Evolutionary conservation across 2,888 invertebrate species (phyloP), one percentile per base, ranked within the genome.

Genomic region (Cremastobaeus sp.): DNA sequence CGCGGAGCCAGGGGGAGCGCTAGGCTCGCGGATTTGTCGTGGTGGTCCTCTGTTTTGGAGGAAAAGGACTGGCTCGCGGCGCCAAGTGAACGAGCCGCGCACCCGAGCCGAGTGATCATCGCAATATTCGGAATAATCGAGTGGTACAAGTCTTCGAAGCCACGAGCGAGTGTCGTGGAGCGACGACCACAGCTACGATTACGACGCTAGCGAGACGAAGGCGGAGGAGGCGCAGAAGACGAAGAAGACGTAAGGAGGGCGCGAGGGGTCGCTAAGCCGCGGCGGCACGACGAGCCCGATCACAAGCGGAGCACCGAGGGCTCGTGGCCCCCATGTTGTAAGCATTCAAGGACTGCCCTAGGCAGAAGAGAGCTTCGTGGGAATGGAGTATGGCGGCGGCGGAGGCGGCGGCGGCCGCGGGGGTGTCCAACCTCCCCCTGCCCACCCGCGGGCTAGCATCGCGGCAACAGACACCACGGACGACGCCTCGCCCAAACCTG

Each of bases 401-500:
- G 81, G 80, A 12, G 81, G 80, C 64, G 82, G 81, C 68, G 83
- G 80, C 72, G 82, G 80, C 66, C 82, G 84, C 52, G 83, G 84
- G 64, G 85, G 85, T 76, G 86, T 86, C 62, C 86, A 87, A 78
- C 87, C 85, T 79, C 86, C 87, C 78, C 80, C 85, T 77, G 77
- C 85, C 78, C 83, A 82, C 74, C 80, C 85, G 77, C 80, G 85
- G 76, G 83, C 83, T 78, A 80, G 81, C 72, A 84, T 85, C 78
- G 77, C 86, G 77, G 85, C 86, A 73, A 86, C 86, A 78, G 87
- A 87, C 79, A 86, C 87, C 77, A 86, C 86, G 79, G 87, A 87
- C 80, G 86, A 87, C 79, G 85, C 87, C 74, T 87, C 86, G 87
- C 86, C 85, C 81, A 87, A 87, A 79, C 87, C 86, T 81, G 87